Evolutionary conservation across 2,113 vertebrate genomes (phyloP).

Genomic region (Pica pica): DNA sequence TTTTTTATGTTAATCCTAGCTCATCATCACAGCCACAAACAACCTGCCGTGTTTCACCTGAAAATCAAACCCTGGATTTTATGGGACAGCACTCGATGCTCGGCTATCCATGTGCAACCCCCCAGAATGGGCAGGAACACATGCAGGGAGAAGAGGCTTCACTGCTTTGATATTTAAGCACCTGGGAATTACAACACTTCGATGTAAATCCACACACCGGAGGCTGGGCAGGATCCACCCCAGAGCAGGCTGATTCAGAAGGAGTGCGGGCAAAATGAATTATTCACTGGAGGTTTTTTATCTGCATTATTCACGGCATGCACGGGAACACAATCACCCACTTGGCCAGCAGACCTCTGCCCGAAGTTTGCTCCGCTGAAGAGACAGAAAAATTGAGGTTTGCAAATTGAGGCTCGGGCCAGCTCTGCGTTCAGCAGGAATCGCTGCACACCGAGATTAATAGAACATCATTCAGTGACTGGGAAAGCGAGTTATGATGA

Average conservation of each 20-base stretch:
- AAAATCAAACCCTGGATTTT: neutral
- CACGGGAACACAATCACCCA: neutral
- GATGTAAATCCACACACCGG: neutral
- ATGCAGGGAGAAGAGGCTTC: neutral
- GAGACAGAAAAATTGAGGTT: neutral
- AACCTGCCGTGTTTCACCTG: neutral
- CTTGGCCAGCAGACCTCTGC: neutral
- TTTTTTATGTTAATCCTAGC: neutral
- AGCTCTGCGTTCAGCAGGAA: constrained; percentile 1
- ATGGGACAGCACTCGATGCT: neutral
- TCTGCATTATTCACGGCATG: constrained; percentile 21
- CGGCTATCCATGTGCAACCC: neutral
- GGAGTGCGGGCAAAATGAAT: constrained; percentile 18
- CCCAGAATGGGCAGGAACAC: neutral
- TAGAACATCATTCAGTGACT: constrained; percentile 15
- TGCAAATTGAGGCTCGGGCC: neutral
- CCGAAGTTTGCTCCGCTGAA: neutral
- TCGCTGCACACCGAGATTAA: constrained; percentile 25
- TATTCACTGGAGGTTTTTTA: constrained; percentile 31
- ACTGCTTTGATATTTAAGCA: constrained; percentile 25
- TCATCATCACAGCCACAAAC: neutral
- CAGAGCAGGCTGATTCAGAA: neutral
- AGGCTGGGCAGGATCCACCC: neutral
- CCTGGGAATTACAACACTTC: neutral
- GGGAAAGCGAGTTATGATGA: constrained; percentile 49